A percentile compares a stretch with the other conserved stretches of the same genome.
phyloP scores from a whole-genome alignment of 2,113 vertebrate genomes.

The Chinchilla lanigera region DNA sequence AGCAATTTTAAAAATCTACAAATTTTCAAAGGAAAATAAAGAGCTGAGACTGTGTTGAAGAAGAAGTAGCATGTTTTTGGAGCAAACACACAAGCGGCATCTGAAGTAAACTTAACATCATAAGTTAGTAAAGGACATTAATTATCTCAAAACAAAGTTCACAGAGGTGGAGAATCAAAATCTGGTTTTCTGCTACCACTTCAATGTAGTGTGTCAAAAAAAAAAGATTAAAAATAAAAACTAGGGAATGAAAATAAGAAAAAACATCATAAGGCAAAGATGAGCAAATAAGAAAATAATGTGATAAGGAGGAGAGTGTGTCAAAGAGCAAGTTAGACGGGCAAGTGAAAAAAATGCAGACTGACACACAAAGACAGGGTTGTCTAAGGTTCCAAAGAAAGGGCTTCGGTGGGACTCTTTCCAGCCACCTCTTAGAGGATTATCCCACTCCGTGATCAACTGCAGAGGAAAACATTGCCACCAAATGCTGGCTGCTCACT shows the following conservation, averaged over 20 bases:
- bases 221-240: not conserved
- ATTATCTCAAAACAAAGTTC: not conserved
- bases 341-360: not conserved
- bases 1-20: not conserved
- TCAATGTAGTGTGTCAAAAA: not conserved
- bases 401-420: constrained; percentile 21
- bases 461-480: constrained; percentile 56
- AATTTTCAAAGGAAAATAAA: not conserved
- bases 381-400: not conserved
- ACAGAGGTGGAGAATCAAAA: not conserved
- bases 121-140: not conserved
- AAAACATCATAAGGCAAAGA: not conserved
- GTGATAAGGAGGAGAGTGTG: not conserved
- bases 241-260: not conserved
- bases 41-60: not conserved
- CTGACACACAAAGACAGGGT: not conserved
- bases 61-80: accelerated
- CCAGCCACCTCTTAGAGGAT: constrained; percentile 24
- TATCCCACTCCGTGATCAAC: constrained; percentile 39
- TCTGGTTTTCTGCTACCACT: not conserved
- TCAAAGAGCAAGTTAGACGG: not conserved
- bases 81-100: not conserved
- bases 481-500: constrained; percentile 54
- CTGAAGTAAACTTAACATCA: not conserved
- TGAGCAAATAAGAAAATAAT: not conserved